Percentiles rank a stretch among this genome's conserved stretches.
Evolutionary conservation across 1,140 invertebrate genomes (phyloP).

Genomic region (Phortica variegata): DNA sequence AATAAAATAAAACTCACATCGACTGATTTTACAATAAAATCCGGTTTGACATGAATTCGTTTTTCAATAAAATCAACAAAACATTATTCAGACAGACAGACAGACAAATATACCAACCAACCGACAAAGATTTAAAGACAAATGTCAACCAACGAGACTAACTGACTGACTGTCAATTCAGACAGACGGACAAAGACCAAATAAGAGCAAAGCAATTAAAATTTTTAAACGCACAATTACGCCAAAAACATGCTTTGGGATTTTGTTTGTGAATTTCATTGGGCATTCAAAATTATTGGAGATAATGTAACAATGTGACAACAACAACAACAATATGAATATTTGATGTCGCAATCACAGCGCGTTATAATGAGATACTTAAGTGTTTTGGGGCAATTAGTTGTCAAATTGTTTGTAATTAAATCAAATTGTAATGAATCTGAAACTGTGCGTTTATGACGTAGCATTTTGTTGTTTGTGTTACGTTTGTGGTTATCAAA

Average conservation of each 20-base stretch:
- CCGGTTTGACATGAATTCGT: conserved; percentile 50
- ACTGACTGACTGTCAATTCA: neutral
- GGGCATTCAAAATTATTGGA: conserved; percentile 29
- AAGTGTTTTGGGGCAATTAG: conserved; percentile 47
- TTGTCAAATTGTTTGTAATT: conserved; percentile 55
- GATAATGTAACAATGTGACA: conserved; percentile 47
- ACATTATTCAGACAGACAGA: too few species aligned
- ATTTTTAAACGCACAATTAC: conserved; percentile 6
- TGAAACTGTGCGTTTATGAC: too few species aligned
- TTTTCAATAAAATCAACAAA: conserved; percentile 28
- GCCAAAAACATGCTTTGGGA: neutral
- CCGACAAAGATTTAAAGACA: too few species aligned
- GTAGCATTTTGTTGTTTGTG: neutral
- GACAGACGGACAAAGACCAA: too few species aligned
- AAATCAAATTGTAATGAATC: conserved; percentile 40
- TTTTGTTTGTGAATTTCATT: conserved; percentile 33
- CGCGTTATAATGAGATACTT: conserved; percentile 45
- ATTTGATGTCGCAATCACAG: too few species aligned
- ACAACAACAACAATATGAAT: conserved; percentile 9
- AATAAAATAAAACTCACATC: conserved; percentile 14
- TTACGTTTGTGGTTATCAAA: conserved; percentile 33
- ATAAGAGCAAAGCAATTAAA: neutral
- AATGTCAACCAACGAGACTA: conserved; percentile 6
- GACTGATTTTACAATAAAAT: conserved; percentile 20
- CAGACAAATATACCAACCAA: too few species aligned